phyloP scores from a whole-genome alignment of 2,888 invertebrate genomes.

The Himalopsyche japonica region DNA sequence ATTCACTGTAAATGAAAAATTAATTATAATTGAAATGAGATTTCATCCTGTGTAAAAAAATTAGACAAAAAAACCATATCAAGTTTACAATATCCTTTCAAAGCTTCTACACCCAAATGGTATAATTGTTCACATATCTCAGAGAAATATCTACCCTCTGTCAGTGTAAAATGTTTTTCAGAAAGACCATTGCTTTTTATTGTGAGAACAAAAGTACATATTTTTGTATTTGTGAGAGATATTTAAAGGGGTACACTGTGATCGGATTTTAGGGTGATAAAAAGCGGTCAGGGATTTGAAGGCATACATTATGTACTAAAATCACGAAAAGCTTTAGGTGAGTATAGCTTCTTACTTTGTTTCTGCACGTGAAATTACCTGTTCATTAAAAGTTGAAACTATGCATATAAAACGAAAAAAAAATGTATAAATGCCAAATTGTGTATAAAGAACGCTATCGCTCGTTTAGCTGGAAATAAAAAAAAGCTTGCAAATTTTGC shows the following conservation, averaged over 20 bases:
- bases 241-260: background rate
- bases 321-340: background rate
- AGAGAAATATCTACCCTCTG: background rate
- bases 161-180: background rate
- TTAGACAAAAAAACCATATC: background rate
- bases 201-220: conserved; percentile 6
- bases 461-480: no score
- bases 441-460: no score
- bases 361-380: no score
- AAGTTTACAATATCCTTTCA: background rate
- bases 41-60: background rate
- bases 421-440: no score
- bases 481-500: no score
- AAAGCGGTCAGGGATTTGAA: background rate
- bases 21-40: background rate
- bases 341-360: no score
- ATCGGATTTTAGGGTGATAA: background rate
- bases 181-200: conserved; percentile 6
- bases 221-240: conserved; percentile 12
- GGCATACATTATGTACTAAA: background rate
- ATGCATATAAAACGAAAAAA: no score
- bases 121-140: background rate
- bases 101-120: background rate
- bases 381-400: no score
- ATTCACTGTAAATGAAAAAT: background rate